phyloP scores from a whole-genome alignment of 2,888 invertebrate genomes.

The Chaetogeoica ovagalla region DNA sequence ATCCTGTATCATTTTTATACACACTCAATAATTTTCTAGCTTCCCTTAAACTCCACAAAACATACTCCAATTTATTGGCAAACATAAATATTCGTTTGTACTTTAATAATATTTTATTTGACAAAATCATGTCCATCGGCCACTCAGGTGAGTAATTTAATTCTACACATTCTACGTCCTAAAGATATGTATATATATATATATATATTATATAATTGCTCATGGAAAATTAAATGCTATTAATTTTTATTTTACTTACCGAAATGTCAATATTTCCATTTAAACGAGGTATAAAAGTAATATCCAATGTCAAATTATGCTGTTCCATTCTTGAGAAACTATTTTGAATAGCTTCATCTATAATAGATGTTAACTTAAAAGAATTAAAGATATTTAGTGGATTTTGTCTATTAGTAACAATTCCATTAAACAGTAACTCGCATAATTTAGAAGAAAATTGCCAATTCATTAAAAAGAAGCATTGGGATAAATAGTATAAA shows the following conservation, averaged over 20 bases:
- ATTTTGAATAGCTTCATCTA: conserved; percentile 40
- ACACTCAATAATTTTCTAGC: conserved; percentile 33
- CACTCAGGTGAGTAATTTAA: conserved; percentile 22
- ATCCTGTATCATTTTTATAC: conserved; percentile 32
- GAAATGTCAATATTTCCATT: conserved; percentile 39
- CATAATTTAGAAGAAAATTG: conserved; percentile 39
- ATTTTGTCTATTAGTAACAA: conserved; percentile 14
- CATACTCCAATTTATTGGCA: conserved; percentile 42
- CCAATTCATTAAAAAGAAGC: conserved; percentile 44
- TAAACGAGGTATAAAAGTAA: background rate
- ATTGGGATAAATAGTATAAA: conserved; percentile 42
- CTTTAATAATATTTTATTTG: conserved; percentile 41
- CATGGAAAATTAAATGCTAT: background rate
- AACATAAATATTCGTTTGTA: conserved; percentile 41
- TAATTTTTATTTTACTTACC: conserved; percentile 23
- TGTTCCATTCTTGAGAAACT: conserved; percentile 5
- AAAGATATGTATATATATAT: background rate
- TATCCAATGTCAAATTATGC: conserved; percentile 18
- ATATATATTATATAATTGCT: background rate
- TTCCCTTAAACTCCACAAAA: conserved; percentile 42
- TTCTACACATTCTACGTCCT: conserved; percentile 46
- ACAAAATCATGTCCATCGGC: conserved; percentile 40
- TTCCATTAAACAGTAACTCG: conserved; percentile 15
- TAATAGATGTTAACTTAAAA: conserved; percentile 20
- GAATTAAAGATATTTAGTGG: conserved; percentile 27